Evolutionary conservation across 2,113 vertebrate genomes (phyloP).

Genomic region (Leptocoma aspasia): DNA sequence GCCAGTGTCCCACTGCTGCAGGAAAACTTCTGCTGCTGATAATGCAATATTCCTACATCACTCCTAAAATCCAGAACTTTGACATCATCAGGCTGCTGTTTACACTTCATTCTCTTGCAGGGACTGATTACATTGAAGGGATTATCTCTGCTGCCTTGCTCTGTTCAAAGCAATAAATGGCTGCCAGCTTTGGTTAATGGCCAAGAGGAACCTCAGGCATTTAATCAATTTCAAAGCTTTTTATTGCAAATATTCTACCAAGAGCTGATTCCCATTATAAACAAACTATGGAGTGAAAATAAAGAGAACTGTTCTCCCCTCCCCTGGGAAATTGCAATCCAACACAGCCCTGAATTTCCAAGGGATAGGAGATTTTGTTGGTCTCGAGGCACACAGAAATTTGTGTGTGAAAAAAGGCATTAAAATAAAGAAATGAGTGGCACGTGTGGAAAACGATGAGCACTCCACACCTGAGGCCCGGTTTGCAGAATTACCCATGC

Average conservation of each 20-base stretch:
- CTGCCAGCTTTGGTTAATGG: constrained; percentile 55
- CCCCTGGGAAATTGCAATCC: not conserved
- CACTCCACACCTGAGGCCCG: not conserved
- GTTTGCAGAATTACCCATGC: not conserved
- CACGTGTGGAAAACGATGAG: not conserved
- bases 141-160: constrained; percentile 34
- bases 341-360: not conserved
- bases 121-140: not conserved
- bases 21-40: not conserved
- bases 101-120: not conserved
- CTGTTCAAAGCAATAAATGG: constrained; percentile 39
- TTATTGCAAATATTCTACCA: constrained; percentile 34
- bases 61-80: not conserved
- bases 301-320: not conserved
- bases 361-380: not conserved
- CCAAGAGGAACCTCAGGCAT: constrained; percentile 23
- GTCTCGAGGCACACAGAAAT: accelerated
- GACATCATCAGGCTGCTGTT: not conserved
- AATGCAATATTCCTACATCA: not conserved
- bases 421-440: not conserved
- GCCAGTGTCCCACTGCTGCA: accelerated
- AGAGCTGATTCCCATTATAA: constrained; percentile 10
- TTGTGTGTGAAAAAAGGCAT: not conserved
- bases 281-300: not conserved
- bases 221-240: constrained; percentile 52